Conservation (phyloP, 2,113 vertebrate genomes). For the Glareola pratincola region DNA sequence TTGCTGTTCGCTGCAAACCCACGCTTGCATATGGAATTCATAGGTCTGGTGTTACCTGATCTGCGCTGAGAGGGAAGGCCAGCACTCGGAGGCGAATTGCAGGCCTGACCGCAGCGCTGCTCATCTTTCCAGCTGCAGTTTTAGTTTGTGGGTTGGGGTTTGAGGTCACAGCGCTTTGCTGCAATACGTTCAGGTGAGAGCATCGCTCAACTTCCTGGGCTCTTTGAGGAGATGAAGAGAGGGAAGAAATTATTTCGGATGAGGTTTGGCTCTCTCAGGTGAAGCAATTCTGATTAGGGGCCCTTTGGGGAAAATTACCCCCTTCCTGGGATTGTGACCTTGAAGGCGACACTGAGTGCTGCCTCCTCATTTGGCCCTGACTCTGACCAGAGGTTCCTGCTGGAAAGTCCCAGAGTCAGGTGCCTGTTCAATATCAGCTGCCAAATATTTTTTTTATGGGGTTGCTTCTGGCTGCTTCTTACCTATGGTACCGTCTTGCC, state of each 20-base stretch:
- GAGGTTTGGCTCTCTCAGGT: neutral
- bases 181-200: neutral
- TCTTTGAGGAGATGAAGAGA: neutral
- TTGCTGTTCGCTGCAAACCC: neutral
- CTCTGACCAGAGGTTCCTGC: neutral
- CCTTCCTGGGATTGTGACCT: neutral
- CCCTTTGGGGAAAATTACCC: neutral
- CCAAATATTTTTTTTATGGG: neutral
- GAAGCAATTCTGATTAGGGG: neutral
- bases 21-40: neutral
- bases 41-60: conserved; percentile 15
- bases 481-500: neutral
- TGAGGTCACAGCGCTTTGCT: neutral
- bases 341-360: neutral
- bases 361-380: neutral
- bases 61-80: neutral
- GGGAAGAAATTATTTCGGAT: neutral
- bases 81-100: neutral
- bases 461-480: conserved; percentile 13
- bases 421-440: neutral
- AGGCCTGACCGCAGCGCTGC: neutral
- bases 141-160: neutral
- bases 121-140: neutral
- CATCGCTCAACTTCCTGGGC: neutral
- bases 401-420: neutral